phyloP scores from a whole-genome alignment of 2,888 invertebrate genomes.

The Drosophila paucipuncta region DNA sequence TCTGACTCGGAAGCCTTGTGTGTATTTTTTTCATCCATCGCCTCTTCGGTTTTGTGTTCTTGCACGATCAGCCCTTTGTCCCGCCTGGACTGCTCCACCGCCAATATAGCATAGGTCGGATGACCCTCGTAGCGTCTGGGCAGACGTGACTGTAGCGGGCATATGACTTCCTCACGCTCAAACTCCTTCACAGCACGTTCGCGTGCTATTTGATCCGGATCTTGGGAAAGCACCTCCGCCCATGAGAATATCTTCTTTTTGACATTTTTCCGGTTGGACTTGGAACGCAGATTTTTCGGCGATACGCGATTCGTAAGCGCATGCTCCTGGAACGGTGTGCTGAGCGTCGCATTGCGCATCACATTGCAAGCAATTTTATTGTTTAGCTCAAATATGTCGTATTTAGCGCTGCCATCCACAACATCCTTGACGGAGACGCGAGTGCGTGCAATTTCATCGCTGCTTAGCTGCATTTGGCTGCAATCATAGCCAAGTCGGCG shows the following conservation, averaged over 20 bases:
- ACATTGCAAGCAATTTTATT: slow-evolving; percentile 83
- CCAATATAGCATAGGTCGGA: slow-evolving; percentile 85
- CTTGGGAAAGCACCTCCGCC: slow-evolving; percentile 85
- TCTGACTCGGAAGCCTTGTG: slow-evolving; percentile 9
- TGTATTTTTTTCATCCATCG: background rate
- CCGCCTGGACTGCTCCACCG: slow-evolving; percentile 82
- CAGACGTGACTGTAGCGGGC: slow-evolving; percentile 73
- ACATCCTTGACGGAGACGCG: slow-evolving; percentile 82
- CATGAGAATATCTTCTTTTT: slow-evolving; percentile 85
- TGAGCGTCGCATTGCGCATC: slow-evolving; percentile 78
- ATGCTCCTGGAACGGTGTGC: slow-evolving; percentile 84
- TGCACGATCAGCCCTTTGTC: slow-evolving; percentile 78
- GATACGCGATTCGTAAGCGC: slow-evolving; percentile 86
- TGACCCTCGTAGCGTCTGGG: slow-evolving; percentile 83
- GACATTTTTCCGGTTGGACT: slow-evolving; percentile 83
- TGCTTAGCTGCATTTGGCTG: slow-evolving; percentile 75
- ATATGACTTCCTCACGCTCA: slow-evolving; percentile 83
- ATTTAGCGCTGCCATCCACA: slow-evolving; percentile 71
- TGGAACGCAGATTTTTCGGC: slow-evolving; percentile 88
- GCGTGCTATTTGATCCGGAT: slow-evolving; percentile 85
- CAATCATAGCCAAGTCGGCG: slow-evolving; percentile 86
- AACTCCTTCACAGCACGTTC: slow-evolving; percentile 85
- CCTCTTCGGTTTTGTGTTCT: slow-evolving; percentile 49
- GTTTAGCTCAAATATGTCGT: slow-evolving; percentile 86
- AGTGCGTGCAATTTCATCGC: slow-evolving; percentile 81